phyloP scores from a whole-genome alignment of 1,140 invertebrate genomes.

The Drosophila tristis region DNA sequence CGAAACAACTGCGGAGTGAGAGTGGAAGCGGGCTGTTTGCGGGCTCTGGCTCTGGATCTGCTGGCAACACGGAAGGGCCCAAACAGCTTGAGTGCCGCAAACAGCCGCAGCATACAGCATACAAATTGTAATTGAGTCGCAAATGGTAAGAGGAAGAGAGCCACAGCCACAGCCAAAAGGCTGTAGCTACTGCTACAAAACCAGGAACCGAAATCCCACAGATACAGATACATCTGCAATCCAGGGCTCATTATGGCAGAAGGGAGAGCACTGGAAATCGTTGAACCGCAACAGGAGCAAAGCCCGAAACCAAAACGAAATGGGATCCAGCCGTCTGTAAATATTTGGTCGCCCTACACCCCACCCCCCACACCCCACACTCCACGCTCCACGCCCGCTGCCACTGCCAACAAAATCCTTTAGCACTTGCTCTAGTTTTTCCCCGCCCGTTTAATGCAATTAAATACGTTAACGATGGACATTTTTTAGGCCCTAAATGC shows the following conservation, averaged over 20 bases:
- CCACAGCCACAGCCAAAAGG: background rate
- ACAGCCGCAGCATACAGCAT: constrained; percentile 33
- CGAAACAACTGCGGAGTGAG: background rate
- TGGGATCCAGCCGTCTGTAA: constrained; percentile 53
- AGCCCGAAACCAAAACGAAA: constrained; percentile 26
- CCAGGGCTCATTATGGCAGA: constrained; percentile 56
- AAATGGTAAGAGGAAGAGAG: background rate
- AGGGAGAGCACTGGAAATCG: constrained; percentile 22
- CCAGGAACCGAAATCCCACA: constrained; percentile 20
- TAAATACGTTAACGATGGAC: constrained; percentile 55
- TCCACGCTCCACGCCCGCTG: background rate
- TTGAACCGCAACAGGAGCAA: constrained; percentile 47
- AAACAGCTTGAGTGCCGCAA: constrained; percentile 50
- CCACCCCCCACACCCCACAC: no score
- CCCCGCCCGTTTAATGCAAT: constrained; percentile 35
- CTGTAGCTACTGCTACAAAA: background rate
- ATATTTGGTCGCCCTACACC: constrained; percentile 44
- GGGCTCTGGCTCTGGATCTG: background rate
- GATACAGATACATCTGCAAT: no score
- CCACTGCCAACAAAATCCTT: constrained; percentile 22
- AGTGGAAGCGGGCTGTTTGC: background rate
- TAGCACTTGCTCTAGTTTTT: constrained; percentile 45
- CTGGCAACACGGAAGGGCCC: constrained; percentile 42
- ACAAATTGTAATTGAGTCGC: constrained; percentile 76
- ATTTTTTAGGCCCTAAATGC: constrained; percentile 52